phyloP scores from a whole-genome alignment of 2,888 invertebrate genomes.

The Trissolcus japonicus region DNA sequence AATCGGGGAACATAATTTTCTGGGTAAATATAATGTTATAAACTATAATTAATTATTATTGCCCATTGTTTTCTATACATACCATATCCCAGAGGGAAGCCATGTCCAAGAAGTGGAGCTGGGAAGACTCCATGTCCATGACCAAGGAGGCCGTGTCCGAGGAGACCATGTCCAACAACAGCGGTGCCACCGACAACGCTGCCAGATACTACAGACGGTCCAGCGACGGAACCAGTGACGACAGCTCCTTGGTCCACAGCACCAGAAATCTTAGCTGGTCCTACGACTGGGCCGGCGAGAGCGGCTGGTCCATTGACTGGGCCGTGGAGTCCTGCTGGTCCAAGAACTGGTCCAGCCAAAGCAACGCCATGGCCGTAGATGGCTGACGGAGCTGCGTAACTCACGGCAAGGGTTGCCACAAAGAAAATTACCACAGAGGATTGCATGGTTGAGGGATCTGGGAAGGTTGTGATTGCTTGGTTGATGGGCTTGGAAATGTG shows the following conservation, averaged over 20 bases:
- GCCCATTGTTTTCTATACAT: not conserved
- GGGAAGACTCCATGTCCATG: slow-evolving; percentile 21
- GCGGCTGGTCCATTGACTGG: slow-evolving; percentile 67
- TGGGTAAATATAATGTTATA: too few species aligned
- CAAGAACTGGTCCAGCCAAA: slow-evolving; percentile 69
- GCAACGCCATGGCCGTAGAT: slow-evolving; percentile 64
- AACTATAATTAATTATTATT: not conserved
- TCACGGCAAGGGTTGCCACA: slow-evolving; percentile 66
- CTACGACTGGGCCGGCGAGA: slow-evolving; percentile 68
- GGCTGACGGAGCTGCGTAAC: slow-evolving; percentile 69
- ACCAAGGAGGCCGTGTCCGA: slow-evolving; percentile 35
- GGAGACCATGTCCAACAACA: slow-evolving; percentile 61
- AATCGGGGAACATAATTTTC: too few species aligned
- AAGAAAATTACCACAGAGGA: slow-evolving; percentile 65
- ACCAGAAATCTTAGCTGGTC: slow-evolving; percentile 71
- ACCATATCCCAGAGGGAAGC: not conserved
- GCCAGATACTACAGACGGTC: slow-evolving; percentile 70
- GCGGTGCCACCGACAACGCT: slow-evolving; percentile 69
- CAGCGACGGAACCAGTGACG: slow-evolving; percentile 73
- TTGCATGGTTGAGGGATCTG: slow-evolving; percentile 62
- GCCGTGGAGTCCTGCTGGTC: slow-evolving; percentile 68
- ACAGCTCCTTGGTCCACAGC: slow-evolving; percentile 73
- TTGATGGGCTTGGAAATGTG: slow-evolving; percentile 64
- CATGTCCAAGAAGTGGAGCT: slow-evolving; percentile 12
- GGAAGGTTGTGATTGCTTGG: slow-evolving; percentile 40